Conservation (phyloP, 2,113 vertebrate species). For the Acanthisitta chloris region DNA sequence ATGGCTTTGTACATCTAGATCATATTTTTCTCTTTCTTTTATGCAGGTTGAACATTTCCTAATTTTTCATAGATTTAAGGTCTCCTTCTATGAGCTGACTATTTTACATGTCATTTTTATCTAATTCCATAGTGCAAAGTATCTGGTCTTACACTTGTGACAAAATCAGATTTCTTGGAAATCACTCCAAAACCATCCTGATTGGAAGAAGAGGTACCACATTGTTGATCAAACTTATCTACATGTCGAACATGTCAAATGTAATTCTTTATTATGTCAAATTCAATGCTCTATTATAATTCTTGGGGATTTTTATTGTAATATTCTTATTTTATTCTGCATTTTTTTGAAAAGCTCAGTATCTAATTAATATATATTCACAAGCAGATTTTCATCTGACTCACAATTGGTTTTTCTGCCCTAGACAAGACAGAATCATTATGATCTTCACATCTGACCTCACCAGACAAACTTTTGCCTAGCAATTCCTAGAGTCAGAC, state of each 20-base stretch:
- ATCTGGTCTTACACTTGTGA: background rate
- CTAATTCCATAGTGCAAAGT: background rate
- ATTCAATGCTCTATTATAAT: background rate
- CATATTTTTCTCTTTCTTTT: background rate
- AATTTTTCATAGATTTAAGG: background rate
- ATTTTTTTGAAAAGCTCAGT: background rate
- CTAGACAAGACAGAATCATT: background rate
- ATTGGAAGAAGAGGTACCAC: background rate
- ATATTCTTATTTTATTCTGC: background rate
- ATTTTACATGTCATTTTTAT: background rate
- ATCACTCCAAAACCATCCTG: background rate
- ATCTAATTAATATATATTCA: background rate
- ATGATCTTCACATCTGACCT: background rate
- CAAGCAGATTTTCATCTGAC: background rate
- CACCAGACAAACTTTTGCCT: background rate
- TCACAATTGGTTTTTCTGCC: background rate
- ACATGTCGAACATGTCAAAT: background rate
- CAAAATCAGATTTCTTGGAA: background rate
- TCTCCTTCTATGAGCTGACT: background rate
- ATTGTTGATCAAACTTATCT: background rate
- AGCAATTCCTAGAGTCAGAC: background rate
- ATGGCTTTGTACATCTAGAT: background rate
- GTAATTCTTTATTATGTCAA: background rate
- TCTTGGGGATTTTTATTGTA: background rate
- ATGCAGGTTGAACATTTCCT: background rate